These are phyloP conservation scores for Chaetops frenatus DNA, from an alignment of 2,113 vertebrate genomes.

Conservation along the genomic window DNA sequence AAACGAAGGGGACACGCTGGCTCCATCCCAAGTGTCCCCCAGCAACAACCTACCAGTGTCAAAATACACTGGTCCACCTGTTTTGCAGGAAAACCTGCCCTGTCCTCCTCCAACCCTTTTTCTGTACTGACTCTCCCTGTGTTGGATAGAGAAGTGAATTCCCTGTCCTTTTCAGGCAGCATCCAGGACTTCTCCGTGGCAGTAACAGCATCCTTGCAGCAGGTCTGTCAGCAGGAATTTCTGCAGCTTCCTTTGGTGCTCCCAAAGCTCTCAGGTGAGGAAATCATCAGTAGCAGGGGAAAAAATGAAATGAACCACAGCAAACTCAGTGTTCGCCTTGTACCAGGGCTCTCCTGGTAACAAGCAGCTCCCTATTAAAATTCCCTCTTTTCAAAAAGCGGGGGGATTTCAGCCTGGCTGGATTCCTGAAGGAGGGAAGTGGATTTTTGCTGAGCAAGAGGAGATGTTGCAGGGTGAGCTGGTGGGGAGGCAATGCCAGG, in stretches of 20 bases:
- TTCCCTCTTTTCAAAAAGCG: background rate
- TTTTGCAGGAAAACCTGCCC: background rate
- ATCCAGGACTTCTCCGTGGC: fast-evolving
- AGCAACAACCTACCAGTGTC: background rate
- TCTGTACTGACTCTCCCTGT: background rate
- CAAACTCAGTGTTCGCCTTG: background rate
- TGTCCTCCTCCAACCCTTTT: background rate
- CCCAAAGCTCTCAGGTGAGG: background rate
- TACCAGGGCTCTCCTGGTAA: background rate
- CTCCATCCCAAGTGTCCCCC: background rate
- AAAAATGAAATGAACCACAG: background rate
- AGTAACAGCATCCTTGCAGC: background rate
- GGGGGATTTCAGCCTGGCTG: background rate
- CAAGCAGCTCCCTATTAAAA: background rate
- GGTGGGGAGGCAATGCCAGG: background rate
- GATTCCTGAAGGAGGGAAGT: background rate
- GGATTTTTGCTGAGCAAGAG: fast-evolving
- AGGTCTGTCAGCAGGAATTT: background rate
- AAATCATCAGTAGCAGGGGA: background rate
- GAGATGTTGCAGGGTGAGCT: background rate
- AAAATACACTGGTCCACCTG: background rate
- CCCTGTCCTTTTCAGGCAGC: background rate
- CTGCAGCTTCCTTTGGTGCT: background rate
- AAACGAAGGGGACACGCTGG: fast-evolving
- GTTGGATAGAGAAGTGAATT: background rate